phyloP scores from a whole-genome alignment of 2,888 invertebrate species.

The Mantis religiosa region DNA sequence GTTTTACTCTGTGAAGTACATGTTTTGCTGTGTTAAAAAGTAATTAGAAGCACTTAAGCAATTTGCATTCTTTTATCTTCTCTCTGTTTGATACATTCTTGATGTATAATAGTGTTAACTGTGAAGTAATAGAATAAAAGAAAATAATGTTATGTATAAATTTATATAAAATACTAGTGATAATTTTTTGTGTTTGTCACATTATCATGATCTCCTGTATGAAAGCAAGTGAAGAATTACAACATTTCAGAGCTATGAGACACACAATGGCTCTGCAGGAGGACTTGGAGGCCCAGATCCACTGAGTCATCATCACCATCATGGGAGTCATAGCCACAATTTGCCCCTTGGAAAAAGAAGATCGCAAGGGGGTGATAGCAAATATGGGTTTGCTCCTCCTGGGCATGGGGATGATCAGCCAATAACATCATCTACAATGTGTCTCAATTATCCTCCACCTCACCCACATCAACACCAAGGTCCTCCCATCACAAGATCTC shows the following conservation, averaged over 20 bases:
- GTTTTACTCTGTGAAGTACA: no score
- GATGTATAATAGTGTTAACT: no score
- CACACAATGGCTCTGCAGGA: slow-evolving; percentile 24
- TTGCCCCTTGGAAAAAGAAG: slow-evolving; percentile 37
- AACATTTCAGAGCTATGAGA: slow-evolving; percentile 25
- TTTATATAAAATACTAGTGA: background rate
- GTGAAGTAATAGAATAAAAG: background rate
- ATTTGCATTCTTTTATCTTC: no score
- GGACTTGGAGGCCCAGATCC: slow-evolving; percentile 11
- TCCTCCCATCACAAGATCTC: slow-evolving; percentile 33
- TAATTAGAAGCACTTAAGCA: no score
- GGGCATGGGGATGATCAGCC: slow-evolving; percentile 20
- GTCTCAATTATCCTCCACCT: slow-evolving; percentile 29
- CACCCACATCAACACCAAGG: slow-evolving; percentile 24
- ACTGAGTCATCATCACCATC: slow-evolving; percentile 21
- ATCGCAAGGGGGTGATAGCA: slow-evolving; percentile 54
- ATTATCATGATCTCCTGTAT: background rate
- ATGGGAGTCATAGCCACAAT: slow-evolving; percentile 22
- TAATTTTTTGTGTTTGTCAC: background rate
- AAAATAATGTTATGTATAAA: background rate
- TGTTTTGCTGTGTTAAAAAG: no score
- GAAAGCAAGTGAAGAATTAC: background rate
- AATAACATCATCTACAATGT: slow-evolving; percentile 26
- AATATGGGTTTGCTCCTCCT: slow-evolving; percentile 56
- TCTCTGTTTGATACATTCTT: no score